Evolutionary conservation across 2,888 invertebrate genomes (phyloP), one percentile per base, ranked within the genome.

Genomic region (Mesorhabditis spiculigera): DNA sequence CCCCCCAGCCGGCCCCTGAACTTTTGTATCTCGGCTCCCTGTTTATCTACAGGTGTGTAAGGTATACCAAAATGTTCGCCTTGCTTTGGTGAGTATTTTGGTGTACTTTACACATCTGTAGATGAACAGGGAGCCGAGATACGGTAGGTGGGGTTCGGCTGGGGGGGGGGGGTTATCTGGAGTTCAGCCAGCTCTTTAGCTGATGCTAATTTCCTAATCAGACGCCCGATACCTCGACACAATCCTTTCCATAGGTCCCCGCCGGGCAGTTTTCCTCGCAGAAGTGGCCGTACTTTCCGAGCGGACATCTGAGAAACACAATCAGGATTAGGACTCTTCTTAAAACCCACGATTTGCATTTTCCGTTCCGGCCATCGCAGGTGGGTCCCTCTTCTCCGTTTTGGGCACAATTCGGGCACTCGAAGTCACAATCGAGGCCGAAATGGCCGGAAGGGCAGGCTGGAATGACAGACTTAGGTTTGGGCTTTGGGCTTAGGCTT

Each of bases 181-280:
- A 28, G 28, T 28, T 28, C 28, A 28, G 28, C 28, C 28, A 28
- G 28, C 28, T 28, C 28, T 28, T 28, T 28, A 28, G 28, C 28
- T 28, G 28, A 28, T 28, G 28, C 28, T 28, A 28, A 28, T 28
- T 28, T 28, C 28, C 28, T 28, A 28, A 28, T 1, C 28, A 28
- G 28, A 28, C 1, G 3, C 1, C 70, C 62, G 84, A 84, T 8
- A 72, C 45, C 2, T 79, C 66, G 3, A 68, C 64, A 70, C 86
- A 86, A 1, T 69, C 74, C 6, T 89, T 90, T 0, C 94, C 94
- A 88, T 93, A 93, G 75, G 90, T 91, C 13, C 93, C 94, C 65
- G 89, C 89, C 5, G 87, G 87, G 73, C 88, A 88, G 10, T 81
- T 82, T 61, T 81, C 76, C 66, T 91, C 92, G 90, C 91, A 94